Conservation (phyloP, 1,140 invertebrate genomes). For the honey bee (Apis mellifera) region DNA sequence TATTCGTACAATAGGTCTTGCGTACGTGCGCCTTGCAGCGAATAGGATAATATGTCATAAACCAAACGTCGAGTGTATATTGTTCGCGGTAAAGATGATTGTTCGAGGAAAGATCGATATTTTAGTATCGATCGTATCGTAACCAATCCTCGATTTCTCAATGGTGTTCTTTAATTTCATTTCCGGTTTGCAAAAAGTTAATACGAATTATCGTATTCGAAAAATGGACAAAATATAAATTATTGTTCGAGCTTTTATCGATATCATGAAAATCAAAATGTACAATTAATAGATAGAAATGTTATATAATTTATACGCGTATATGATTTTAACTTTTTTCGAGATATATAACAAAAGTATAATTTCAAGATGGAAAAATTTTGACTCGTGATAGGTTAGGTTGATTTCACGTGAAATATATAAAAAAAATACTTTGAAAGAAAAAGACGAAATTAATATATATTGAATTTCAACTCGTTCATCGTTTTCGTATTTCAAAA, state of each 20-base stretch:
- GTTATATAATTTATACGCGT: too few species aligned
- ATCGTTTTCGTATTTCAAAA: too few species aligned
- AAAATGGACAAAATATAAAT: too few species aligned
- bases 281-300: too few species aligned
- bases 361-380: too few species aligned
- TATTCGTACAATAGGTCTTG: not conserved
- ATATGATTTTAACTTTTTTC: too few species aligned
- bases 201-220: too few species aligned
- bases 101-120: conserved; percentile 27
- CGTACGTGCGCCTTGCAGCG: not conserved
- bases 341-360: too few species aligned
- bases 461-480: not conserved
- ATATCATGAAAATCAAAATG: too few species aligned
- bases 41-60: conserved; percentile 36
- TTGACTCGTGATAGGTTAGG: too few species aligned
- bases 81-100: conserved; percentile 8
- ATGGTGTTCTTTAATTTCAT: not conserved
- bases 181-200: not conserved
- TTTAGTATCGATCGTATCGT: not conserved
- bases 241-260: too few species aligned
- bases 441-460: not conserved
- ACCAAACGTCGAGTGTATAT: conserved; percentile 1
- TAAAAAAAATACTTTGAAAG: not conserved
- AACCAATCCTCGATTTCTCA: not conserved
- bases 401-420: too few species aligned